These are phyloP conservation scores for Agriopis leucophaearia DNA, from an alignment of 2,888 invertebrate species.

Conservation along the genomic window DNA sequence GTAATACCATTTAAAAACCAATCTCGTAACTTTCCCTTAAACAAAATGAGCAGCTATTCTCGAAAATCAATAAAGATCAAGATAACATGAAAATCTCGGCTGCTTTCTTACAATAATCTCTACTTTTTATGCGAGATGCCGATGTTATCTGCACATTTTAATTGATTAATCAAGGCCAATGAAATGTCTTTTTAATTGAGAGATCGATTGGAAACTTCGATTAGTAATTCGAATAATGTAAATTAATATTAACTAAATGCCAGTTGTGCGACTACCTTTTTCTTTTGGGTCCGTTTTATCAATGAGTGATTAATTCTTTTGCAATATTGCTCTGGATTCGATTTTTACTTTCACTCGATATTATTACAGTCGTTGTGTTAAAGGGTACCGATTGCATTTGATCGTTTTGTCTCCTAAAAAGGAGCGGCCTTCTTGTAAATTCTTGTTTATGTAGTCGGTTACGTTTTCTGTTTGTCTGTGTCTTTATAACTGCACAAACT, in stretches of 20 bases:
- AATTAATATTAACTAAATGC: slow-evolving; percentile 41
- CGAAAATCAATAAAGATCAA: slow-evolving; percentile 19
- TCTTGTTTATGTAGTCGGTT: slow-evolving; percentile 6
- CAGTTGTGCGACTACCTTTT: slow-evolving; percentile 49
- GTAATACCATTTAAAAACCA: not conserved
- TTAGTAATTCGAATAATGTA: slow-evolving; percentile 35
- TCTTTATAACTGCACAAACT: too few relatives aligned
- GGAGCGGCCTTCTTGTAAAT: slow-evolving; percentile 17
- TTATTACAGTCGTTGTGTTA: slow-evolving; percentile 11
- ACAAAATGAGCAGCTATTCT: slow-evolving; percentile 6
- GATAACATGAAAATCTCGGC: slow-evolving; percentile 12
- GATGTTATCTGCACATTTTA: slow-evolving; percentile 29
- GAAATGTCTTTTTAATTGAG: slow-evolving; percentile 39
- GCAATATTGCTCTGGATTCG: slow-evolving; percentile 58
- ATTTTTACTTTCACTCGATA: slow-evolving; percentile 55
- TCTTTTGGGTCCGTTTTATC: slow-evolving; percentile 38
- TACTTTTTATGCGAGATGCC: slow-evolving; percentile 21
- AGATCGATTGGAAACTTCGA: slow-evolving; percentile 40
- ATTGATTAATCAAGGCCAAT: slow-evolving; percentile 37
- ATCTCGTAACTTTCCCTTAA: slow-evolving; percentile 5
- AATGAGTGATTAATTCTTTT: slow-evolving; percentile 49
- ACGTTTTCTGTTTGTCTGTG: slow-evolving; percentile 3
- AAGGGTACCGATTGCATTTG: slow-evolving; percentile 26
- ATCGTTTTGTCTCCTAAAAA: slow-evolving; percentile 18
- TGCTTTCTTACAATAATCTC: slow-evolving; percentile 16